A percentile compares a stretch with the other conserved stretches of the same genome.
These are phyloP conservation scores for Hemitrygon akajei DNA, from an alignment of 2,797 vertebrate species.

Conservation along the genomic window DNA sequence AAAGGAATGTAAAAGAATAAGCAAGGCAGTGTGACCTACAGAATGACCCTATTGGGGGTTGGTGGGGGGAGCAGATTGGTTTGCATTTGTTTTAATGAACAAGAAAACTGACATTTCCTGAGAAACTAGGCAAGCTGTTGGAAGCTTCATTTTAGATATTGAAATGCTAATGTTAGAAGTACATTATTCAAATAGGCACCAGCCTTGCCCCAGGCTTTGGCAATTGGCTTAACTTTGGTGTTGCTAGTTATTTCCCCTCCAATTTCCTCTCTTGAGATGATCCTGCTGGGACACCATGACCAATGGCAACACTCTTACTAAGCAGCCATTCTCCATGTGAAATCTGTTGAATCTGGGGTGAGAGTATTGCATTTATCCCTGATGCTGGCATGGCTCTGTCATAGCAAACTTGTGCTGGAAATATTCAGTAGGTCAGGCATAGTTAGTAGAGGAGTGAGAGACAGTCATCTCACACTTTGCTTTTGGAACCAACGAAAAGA, in stretches of 20 bases:
- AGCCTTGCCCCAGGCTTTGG: slow-evolving; percentile 17
- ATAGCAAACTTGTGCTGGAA: too few relatives aligned
- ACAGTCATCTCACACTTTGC: too few relatives aligned
- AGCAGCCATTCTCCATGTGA: neutral
- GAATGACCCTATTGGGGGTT: neutral
- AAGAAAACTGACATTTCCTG: slow-evolving; percentile 29
- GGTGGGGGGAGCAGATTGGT: neutral
- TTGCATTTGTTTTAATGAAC: slow-evolving; percentile 2
- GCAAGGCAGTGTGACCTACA: slow-evolving; percentile 15
- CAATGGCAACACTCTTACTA: neutral
- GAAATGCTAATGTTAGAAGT: slow-evolving; percentile 28
- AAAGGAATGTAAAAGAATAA: slow-evolving; percentile 3
- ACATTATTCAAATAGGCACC: neutral
- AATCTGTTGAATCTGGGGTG: neutral
- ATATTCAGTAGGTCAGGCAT: too few relatives aligned
- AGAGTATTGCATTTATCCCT: neutral
- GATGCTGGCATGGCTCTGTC: neutral
- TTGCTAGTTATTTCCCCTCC: slow-evolving; percentile 7
- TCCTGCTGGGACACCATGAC: neutral
- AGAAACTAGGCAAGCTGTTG: neutral
- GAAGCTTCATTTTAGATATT: slow-evolving; percentile 27
- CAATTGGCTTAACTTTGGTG: neutral
- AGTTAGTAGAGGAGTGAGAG: too few relatives aligned
- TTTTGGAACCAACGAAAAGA: neutral
- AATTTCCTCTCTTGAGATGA: neutral